Base-by-base conservation (phyloP, 2,113 vertebrate species). In the Xiphophorus hellerii region DNA sequence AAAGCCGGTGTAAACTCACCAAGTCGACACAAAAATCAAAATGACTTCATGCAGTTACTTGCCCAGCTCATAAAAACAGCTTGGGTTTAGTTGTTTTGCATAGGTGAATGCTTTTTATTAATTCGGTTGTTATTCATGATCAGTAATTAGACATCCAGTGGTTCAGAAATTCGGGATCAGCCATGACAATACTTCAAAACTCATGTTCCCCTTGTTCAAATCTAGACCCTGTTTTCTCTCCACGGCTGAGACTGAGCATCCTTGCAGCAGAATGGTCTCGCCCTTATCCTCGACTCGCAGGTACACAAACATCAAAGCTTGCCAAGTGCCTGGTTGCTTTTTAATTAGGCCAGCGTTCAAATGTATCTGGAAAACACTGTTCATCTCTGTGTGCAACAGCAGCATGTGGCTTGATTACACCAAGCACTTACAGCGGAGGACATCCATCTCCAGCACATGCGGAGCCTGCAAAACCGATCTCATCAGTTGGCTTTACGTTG, bases 331-430 rank as follows among this genome's bases (percentile, higher is more conserved):
- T 88, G 81, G 84, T 85, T 22, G 51, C 85, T 87, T 87, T 92
- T 92, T 92, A 92, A 94, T 93, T 92, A 93, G 87, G 27, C 81
- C 76, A 44, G 83, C 82, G 85, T 90, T 89, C 84, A 85, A 87
- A 91, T 71, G 62, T 80, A 88, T 77, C 78, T 80, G 71, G 87
- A 90, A 91, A 76, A 74, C 84, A 77, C 82, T 29, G 89, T 84
- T 84, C 75, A 86, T 87, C 80, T 87, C 69, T 5, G 58, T 87
- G 84, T 90, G 78, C 60, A 20, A 91, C 87, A 89, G 85, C 78
- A 66, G 80, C 78, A 83, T 78, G 81, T 22, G 61, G 84, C 61
- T 72, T 71, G 80, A 88, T 91, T 90, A 87, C 80, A 86, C 74
- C 78, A 61, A 71, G 68, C 82, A 62, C 82, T 77, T 73, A 68